Base-by-base conservation (phyloP, 1,140 invertebrate genomes). In the Catajapyx aquilonaris region DNA sequence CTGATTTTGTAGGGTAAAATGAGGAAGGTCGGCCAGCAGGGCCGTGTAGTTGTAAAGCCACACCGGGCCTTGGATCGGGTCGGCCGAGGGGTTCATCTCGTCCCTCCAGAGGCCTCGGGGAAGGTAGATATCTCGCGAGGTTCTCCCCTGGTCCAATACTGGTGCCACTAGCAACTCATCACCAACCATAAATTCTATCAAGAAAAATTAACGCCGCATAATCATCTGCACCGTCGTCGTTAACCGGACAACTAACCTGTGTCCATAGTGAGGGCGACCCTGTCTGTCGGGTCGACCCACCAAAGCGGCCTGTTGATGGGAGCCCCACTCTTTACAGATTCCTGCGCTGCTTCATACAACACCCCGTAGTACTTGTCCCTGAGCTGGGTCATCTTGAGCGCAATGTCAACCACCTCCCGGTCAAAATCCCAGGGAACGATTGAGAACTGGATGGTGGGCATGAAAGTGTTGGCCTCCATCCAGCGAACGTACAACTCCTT, bases 401-500 rank as follows among this genome's bases (percentile, higher is more conserved):
- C 4, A 19, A 17, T 34, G 17, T 5, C 11, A 38, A 31, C 33
- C 33, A 60, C 70, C 57, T 83, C 67, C 3, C 65, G 48, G 45
- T 83, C 77, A 53, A 72, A 90, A 35, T 81, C 69, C 86, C 85
- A 94, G 1, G 88, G 87, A 1, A 73, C 66, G 42, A 73, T 76
- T 2, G 85, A 88, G 52, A 84, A 87, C 55, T 95, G 85, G 48
- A 94, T 62, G 1, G 68, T 62, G 0, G 87, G 84, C 66, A 95
- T 71, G 47, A 90, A 88, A 0, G 73, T 66, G 43, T 80, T 86
- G 2, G 72, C 73, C 55, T 91, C 78, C 17, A 87, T 55, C 87
- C 87, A 95, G 44, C 88, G 61, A 32, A 93, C 70, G 46, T 79
- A 90, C n/a, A 94, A 57, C 53, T 93, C 79, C 42, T 73, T 71